phyloP scores from a whole-genome alignment of 2,113 vertebrate genomes.

The Calyptomena viridis region DNA sequence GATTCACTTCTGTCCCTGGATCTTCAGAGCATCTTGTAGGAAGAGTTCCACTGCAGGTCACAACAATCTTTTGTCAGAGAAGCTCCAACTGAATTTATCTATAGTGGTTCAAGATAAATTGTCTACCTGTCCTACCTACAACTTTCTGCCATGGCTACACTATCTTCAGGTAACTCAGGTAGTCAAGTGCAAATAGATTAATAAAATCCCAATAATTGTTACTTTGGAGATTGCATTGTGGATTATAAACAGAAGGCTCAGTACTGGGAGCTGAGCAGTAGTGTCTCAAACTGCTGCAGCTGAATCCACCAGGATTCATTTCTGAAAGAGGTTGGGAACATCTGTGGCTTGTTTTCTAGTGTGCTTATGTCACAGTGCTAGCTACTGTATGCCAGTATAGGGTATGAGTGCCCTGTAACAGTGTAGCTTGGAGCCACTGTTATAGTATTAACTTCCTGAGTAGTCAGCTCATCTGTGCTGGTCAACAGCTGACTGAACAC shows the following conservation, averaged over 20 bases:
- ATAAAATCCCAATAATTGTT: neutral
- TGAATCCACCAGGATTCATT: neutral
- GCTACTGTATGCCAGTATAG: neutral
- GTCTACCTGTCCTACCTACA: neutral
- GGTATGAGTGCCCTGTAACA: neutral
- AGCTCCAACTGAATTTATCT: neutral
- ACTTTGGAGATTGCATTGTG: neutral
- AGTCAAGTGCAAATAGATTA: neutral
- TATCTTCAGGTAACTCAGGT: neutral
- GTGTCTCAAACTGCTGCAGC: neutral
- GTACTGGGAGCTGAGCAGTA: neutral
- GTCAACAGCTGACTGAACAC: neutral
- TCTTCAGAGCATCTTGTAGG: neutral
- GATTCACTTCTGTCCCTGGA: neutral
- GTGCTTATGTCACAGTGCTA: neutral
- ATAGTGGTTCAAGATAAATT: neutral
- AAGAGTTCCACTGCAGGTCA: neutral
- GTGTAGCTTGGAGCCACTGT: neutral
- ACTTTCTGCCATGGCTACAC: neutral
- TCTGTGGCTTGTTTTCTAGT: neutral
- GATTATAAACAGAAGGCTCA: neutral
- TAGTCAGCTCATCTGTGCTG: neutral
- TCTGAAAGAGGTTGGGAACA: neutral
- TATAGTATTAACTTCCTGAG: neutral
- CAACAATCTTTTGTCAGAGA: neutral